phyloP scores from a whole-genome alignment of 2,113 vertebrate species.

The Aspidoscelis tigris region DNA sequence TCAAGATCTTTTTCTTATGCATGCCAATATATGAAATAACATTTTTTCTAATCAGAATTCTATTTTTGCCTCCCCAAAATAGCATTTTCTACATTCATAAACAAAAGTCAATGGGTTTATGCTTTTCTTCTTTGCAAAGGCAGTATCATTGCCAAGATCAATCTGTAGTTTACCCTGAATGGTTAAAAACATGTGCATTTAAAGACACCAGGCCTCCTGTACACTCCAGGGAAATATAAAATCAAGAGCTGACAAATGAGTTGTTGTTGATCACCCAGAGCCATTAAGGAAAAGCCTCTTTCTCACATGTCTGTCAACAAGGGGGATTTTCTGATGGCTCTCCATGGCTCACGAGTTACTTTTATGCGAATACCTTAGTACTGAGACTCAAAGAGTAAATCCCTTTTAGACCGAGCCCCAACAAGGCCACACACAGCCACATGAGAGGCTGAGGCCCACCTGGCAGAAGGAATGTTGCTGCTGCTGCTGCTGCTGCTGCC shows the following conservation, averaged over 20 bases:
- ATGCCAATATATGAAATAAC: neutral
- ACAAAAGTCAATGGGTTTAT: neutral
- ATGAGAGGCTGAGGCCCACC: neutral
- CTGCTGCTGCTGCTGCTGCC: neutral
- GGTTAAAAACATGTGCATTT: conserved; percentile 11
- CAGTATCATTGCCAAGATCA: conserved; percentile 33
- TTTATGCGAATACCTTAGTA: neutral
- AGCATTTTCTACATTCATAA: neutral
- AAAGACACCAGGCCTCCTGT: conserved; percentile 36
- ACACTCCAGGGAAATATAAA: conserved; percentile 31
- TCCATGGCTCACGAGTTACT: neutral
- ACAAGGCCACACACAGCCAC: neutral
- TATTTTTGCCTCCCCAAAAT: conserved; percentile 2
- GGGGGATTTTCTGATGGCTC: neutral
- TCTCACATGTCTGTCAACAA: neutral
- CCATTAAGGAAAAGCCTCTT: conserved; percentile 20
- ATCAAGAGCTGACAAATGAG: conserved; percentile 34
- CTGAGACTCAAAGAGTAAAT: neutral
- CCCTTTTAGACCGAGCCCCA: neutral
- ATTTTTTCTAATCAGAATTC: too few relatives aligned
- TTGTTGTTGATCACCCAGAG: conserved; percentile 2
- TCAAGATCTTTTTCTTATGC: conserved; percentile 18
- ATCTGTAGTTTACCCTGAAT: conserved; percentile 31
- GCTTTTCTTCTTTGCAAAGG: conserved; percentile 1
- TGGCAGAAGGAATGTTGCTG: neutral